Evolutionary conservation across 2,797 vertebrate species (phyloP), one percentile per base, ranked within the genome.

Genomic region (Gallinago nigripennis): DNA sequence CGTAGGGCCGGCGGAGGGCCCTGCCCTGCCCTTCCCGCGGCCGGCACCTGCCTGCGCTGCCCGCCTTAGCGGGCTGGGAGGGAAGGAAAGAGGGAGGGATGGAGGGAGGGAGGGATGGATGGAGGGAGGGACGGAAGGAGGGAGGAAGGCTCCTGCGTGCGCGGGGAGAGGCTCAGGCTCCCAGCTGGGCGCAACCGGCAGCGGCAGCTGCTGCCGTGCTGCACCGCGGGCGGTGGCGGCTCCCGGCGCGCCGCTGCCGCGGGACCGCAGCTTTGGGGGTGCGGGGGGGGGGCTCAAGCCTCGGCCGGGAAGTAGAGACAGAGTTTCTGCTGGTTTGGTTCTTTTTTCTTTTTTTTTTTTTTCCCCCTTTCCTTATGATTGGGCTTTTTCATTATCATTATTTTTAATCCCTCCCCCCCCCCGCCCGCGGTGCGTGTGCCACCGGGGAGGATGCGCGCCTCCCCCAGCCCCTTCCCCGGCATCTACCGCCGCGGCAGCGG

Each of bases 161-260:
- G 43, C 66, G 81, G 87, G 94, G 91, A 95, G 94, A 83, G 93
- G 95, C 96, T 93, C 77, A 30, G 25, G 92, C 96, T 70, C 96
- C 70, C 96, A 89, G 92, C 96, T 95, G 97, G 94, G 96, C 94
- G 91, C 82, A 84, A 76, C 93, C 85, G 82, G 93, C 96, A 94
- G 94, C 96, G 66, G 95, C 87, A 53, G 61, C 88, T 46, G 84
- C 82, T 15, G 86, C 92, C 50, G 94, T 9, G 82, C 94, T 78
- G 66, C 94, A 33, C 72, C 79, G 94, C 93, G 82, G 78, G 93
- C 87, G 86, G 94, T 69, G 88, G 24, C 77, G n/a, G 73, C 88
- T 56, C 82, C 71, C 57, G 84, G 48, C 33, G 58, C 68, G 78
- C 21, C 79, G 63, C 58, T 63, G 80, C 64, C 50, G 37, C 50